These are phyloP conservation scores for Tetranychus cinnabarinus DNA, from an alignment of 1,140 invertebrate species.

Conservation along the genomic window DNA sequence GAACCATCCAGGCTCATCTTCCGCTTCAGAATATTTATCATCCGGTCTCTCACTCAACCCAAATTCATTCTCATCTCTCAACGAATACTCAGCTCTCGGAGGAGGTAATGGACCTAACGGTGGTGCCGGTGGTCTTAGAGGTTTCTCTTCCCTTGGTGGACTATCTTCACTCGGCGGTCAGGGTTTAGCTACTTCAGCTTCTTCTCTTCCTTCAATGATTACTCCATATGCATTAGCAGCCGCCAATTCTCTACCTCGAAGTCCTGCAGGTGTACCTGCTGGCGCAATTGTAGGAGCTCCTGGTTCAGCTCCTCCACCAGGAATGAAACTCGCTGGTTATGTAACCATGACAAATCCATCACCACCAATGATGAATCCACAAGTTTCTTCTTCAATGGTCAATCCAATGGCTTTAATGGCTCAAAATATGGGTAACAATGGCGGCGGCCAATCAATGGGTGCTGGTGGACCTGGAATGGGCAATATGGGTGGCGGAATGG, in stretches of 20 bases:
- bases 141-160: background rate
- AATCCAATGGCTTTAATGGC: background rate
- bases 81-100: no score
- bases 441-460: background rate
- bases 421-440: background rate
- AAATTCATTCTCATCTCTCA: background rate
- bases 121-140: background rate
- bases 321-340: slow-evolving; percentile 3
- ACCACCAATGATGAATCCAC: background rate
- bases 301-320: background rate
- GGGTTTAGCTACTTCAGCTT: background rate
- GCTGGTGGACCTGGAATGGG: background rate
- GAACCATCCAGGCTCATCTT: background rate
- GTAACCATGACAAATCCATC: background rate
- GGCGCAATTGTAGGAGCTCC: slow-evolving; percentile 3
- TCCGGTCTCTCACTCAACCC: background rate
- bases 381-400: background rate
- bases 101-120: background rate
- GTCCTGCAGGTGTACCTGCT: background rate
- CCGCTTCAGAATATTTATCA: background rate
- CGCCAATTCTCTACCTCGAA: background rate
- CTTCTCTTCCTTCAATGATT: background rate
- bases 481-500: background rate
- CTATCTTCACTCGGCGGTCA: background rate
- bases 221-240: background rate